Conservation (phyloP, 1,140 invertebrate species). For the Caenorhabditis latens region DNA sequence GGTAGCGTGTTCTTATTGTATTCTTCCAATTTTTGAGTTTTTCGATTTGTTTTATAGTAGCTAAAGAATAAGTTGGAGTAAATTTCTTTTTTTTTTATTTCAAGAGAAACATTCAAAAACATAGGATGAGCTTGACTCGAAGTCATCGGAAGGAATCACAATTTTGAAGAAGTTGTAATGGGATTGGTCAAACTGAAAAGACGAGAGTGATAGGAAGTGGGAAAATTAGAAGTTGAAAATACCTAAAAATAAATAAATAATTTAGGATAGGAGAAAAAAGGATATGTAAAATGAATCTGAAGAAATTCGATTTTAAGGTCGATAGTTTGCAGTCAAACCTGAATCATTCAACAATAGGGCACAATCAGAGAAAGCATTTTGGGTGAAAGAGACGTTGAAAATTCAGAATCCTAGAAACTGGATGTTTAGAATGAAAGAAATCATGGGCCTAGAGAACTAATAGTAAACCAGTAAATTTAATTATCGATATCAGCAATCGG, state of each 20-base stretch:
- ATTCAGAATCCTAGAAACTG: constrained; percentile 31
- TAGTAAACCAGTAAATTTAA: constrained; percentile 20
- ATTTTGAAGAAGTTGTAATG: constrained; percentile 43
- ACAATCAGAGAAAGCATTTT: constrained; percentile 18
- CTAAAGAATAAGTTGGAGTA: constrained; percentile 6
- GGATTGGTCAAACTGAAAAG: constrained; percentile 43
- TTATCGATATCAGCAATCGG: constrained; percentile 61
- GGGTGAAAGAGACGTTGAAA: background rate
- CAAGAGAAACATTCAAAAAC: constrained; percentile 17
- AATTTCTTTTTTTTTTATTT: background rate
- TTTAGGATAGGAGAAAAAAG: constrained; percentile 27
- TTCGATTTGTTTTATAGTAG: constrained; percentile 48
- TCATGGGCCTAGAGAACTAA: constrained; percentile 16
- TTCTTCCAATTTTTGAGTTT: constrained; percentile 13
- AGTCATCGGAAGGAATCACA: constrained; percentile 50
- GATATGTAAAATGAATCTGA: constrained; percentile 45
- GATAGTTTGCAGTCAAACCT: background rate
- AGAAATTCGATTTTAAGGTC: constrained; percentile 42
- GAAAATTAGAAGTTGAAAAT: background rate
- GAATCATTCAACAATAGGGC: background rate
- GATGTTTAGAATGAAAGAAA: constrained; percentile 30
- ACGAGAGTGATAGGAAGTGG: constrained; percentile 22
- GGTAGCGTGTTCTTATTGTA: constrained; percentile 25
- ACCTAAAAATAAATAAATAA: constrained; percentile 55
- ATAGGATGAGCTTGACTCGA: constrained; percentile 46